Percentiles rank a stretch among this genome's conserved stretches.
Evolutionary conservation across 2,797 vertebrate species (phyloP).

Genomic region (Poeciliopsis gracilis): DNA sequence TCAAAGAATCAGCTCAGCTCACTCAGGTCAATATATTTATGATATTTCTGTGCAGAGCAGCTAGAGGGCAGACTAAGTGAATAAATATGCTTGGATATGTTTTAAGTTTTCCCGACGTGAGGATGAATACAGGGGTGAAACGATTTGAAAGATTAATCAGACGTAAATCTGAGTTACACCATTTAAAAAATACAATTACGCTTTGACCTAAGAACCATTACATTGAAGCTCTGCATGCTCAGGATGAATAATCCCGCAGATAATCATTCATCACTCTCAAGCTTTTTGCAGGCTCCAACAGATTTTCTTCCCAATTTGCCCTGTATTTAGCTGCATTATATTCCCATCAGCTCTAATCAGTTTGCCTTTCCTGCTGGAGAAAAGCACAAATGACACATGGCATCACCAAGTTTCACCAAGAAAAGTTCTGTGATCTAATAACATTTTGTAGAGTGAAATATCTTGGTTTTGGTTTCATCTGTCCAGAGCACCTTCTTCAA

Average conservation of each 20-base stretch:
- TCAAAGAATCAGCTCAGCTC: background rate
- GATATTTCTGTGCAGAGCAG: slow-evolving; percentile 41
- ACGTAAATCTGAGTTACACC: background rate
- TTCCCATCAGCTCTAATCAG: background rate
- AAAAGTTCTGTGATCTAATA: background rate
- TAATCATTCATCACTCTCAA: no score
- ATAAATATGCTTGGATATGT: slow-evolving; percentile 33
- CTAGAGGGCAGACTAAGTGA: slow-evolving; percentile 74
- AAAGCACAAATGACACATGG: background rate
- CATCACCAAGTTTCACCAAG: background rate
- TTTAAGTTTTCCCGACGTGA: background rate
- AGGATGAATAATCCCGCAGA: background rate
- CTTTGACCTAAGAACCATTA: background rate
- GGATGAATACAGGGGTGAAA: background rate
- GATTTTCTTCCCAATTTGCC: background rate
- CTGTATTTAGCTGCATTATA: background rate
- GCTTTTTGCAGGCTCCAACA: background rate
- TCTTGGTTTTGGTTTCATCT: background rate
- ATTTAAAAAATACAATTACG: background rate
- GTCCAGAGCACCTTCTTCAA: background rate
- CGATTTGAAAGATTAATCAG: no score
- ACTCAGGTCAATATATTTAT: background rate
- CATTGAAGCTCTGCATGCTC: background rate
- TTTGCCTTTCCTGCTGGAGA: background rate
- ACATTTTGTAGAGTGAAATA: background rate